phyloP scores from a whole-genome alignment of 2,797 vertebrate species.

The Rhyacichthys aspro region DNA sequence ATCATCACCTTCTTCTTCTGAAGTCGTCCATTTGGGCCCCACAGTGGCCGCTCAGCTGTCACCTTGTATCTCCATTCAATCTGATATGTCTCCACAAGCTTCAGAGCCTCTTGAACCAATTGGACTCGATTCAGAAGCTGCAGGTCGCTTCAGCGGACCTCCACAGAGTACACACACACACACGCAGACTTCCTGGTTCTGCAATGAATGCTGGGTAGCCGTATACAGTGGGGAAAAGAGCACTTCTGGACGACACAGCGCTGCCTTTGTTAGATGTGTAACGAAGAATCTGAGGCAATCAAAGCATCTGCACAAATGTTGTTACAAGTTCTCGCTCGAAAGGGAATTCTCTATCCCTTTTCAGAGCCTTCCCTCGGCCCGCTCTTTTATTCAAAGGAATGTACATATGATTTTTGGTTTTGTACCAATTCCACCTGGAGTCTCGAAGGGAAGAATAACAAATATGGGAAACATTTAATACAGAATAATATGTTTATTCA shows the following conservation, averaged over 20 bases:
- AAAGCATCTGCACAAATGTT: constrained; percentile 75
- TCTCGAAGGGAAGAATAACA: constrained; percentile 80
- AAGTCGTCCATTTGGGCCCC: constrained; percentile 58
- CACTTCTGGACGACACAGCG: constrained; percentile 63
- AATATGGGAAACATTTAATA: constrained; percentile 84
- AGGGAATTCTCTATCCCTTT: constrained; percentile 71
- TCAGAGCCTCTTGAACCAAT: constrained; percentile 50
- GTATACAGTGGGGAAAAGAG: constrained; percentile 24
- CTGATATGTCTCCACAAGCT: constrained; percentile 40
- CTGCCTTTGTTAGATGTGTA: constrained; percentile 65
- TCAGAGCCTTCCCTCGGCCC: constrained; percentile 48
- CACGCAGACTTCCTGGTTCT: constrained; percentile 55
- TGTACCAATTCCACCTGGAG: constrained; percentile 80
- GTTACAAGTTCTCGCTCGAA: constrained; percentile 73
- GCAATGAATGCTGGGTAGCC: constrained; percentile 43
- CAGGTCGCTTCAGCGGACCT: constrained; percentile 37
- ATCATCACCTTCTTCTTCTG: constrained; percentile 49
- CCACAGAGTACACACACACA: constrained; percentile 32
- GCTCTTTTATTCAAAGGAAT: constrained; percentile 70
- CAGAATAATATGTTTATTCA: constrained; percentile 82
- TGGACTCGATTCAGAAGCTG: constrained; percentile 55
- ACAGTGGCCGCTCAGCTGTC: constrained; percentile 60
- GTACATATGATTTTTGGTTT: constrained; percentile 74
- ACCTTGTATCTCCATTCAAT: constrained; percentile 56
- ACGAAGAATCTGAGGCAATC: constrained; percentile 59